Base-by-base conservation (phyloP, 2,888 invertebrate genomes). In the Epistrophe grossulariae region DNA sequence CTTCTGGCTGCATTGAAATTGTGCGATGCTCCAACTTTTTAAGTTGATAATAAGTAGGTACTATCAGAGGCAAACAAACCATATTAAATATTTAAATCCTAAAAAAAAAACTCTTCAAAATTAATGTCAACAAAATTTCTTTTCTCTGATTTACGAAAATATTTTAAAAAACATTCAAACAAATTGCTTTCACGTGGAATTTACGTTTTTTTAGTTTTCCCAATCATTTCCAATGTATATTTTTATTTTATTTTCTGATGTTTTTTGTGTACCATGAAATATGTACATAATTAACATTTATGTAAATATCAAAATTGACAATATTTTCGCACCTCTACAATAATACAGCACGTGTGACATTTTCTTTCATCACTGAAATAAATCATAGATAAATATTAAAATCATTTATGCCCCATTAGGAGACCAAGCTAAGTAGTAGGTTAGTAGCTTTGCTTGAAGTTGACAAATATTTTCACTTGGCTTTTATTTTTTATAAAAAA, bases 391-490 rank as follows among this genome's bases (percentile, higher is more conserved):
- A 45, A 45, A 43, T 64, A 45, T 28, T 45, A n/a, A 45, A 64
- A 62, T 38, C 1, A 45, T 38, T 40, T 60, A 50, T 17, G 35
- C 28, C 55, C 73, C 66, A 59, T 73, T 73, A 66, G 48, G 35
- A 31, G 3, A 57, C 40, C 15, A 73, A 40, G 59, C 19, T 79
- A 79, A 79, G 52, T 62, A 35, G n/a, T n/a, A n/a, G n/a, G n/a
- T n/a, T n/a, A n/a, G 55, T 55, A 57, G 35, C 35, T 64, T 35
- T 52, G 19, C 55, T 79, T 72, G 15, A 64, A 79, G 45, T 72
- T 79, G 64, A 72, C 57, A 64, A 57, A 78, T 78, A 76, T 35
- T 35, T 35, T 35, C 35, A 35, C 35, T 35, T 7, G 60, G 13
- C 45, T 19, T 31, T 31, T 4, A 4, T 31, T 31, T 31, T 31